Conservation (phyloP, 2,113 vertebrate genomes). For the Heptranchias perlo region DNA sequence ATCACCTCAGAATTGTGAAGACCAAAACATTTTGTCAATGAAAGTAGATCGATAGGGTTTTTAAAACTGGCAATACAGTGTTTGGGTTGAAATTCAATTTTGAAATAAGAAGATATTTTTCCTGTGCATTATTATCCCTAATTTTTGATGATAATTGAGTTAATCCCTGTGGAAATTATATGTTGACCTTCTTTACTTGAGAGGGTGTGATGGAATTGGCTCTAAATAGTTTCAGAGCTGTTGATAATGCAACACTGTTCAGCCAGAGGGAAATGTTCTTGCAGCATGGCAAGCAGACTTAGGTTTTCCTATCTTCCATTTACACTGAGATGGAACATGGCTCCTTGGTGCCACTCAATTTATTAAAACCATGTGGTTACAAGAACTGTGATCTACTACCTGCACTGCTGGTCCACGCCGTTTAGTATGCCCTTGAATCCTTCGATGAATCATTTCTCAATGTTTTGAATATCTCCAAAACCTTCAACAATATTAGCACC, state of each 20-base stretch:
- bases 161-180: neutral
- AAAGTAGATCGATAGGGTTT: neutral
- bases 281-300: neutral
- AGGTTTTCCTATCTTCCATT: neutral
- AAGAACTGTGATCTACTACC: neutral
- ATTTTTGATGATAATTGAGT: neutral
- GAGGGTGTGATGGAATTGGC: neutral
- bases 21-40: neutral
- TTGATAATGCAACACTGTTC: neutral
- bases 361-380: neutral
- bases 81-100: neutral
- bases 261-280: neutral
- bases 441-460: neutral
- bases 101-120: neutral
- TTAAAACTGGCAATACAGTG: neutral
- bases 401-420: neutral
- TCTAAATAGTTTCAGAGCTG: neutral
- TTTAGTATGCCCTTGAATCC: neutral
- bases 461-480: constrained; percentile 23
- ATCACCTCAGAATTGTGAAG: neutral
- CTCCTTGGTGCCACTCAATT: neutral
- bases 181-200: neutral
- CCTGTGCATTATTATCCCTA: neutral
- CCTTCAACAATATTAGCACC: neutral
- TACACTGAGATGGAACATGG: neutral